These are phyloP conservation scores for Notospermus geniculatus DNA, from an alignment of 1,140 invertebrate species.

Conservation along the genomic window DNA sequence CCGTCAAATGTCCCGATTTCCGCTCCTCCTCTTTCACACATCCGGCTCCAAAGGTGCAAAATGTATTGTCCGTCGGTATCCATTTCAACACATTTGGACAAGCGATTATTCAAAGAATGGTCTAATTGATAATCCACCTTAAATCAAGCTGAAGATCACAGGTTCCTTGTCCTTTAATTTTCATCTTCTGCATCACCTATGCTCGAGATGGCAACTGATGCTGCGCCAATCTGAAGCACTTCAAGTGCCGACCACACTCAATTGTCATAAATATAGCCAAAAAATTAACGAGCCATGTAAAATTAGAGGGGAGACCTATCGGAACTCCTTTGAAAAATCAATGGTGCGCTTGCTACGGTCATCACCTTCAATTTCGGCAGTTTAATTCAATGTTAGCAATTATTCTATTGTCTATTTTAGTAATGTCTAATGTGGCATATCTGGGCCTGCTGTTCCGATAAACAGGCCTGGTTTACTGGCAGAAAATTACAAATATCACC, in stretches of 20 bases:
- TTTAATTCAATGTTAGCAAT: slow-evolving; percentile 1
- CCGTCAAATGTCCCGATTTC: too few species aligned
- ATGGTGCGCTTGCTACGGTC: background rate
- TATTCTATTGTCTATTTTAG: slow-evolving; percentile 12
- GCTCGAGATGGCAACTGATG: background rate
- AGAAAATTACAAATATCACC: too few species aligned
- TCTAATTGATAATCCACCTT: background rate
- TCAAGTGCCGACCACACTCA: background rate
- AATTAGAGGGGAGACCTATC: background rate
- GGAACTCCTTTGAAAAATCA: background rate
- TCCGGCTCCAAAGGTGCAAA: too few species aligned
- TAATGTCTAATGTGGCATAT: too few species aligned
- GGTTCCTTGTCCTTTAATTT: background rate
- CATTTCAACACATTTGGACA: too few species aligned
- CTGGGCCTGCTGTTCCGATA: too few species aligned
- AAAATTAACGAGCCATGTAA: background rate
- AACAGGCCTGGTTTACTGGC: too few species aligned
- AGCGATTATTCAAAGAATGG: too few species aligned
- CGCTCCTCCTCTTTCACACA: too few species aligned
- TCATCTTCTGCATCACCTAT: background rate
- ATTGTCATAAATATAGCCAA: background rate
- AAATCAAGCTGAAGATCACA: background rate
- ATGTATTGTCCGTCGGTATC: too few species aligned
- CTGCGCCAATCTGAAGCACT: slow-evolving; percentile 3
- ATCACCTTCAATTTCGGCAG: background rate